Evolutionary conservation across 2,888 invertebrate genomes (phyloP).

Genomic region (Volucella inanis): DNA sequence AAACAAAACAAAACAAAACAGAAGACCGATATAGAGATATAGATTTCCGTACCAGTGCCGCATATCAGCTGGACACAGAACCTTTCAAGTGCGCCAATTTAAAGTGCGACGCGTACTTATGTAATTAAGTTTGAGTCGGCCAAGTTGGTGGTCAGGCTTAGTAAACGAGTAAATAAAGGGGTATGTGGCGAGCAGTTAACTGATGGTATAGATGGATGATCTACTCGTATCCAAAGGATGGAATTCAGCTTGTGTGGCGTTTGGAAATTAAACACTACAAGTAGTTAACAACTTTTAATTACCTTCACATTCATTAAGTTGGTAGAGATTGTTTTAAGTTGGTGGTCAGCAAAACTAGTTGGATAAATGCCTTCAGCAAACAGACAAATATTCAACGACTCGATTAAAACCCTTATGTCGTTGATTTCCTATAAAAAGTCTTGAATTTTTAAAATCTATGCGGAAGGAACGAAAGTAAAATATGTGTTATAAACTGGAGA

Average conservation of each 20-base stretch:
- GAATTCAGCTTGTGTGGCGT: slow-evolving; percentile 63
- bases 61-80: neutral
- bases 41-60: slow-evolving; percentile 35
- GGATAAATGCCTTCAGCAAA: neutral
- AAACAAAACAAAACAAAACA: no score
- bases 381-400: neutral
- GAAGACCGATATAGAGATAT: neutral
- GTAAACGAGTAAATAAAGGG: neutral
- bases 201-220: slow-evolving; percentile 32
- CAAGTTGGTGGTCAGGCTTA: slow-evolving; percentile 47
- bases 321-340: slow-evolving; percentile 7
- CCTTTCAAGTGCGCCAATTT: slow-evolving; percentile 67
- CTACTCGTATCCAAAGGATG: slow-evolving; percentile 19
- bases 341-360: neutral
- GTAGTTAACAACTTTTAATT: slow-evolving; percentile 50
- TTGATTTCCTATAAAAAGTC: neutral
- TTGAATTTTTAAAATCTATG: slow-evolving; percentile 12
- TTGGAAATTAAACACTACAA: slow-evolving; percentile 51
- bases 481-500: neutral
- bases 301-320: slow-evolving; percentile 34
- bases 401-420: neutral
- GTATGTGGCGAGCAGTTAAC: neutral
- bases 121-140: slow-evolving; percentile 57
- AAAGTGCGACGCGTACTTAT: slow-evolving; percentile 70
- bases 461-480: slow-evolving; percentile 44